A percentile compares a stretch with the other conserved stretches of the same genome.
phyloP scores from a whole-genome alignment of 92 coral and sea anemone species.

The Siderastrea radians region DNA sequence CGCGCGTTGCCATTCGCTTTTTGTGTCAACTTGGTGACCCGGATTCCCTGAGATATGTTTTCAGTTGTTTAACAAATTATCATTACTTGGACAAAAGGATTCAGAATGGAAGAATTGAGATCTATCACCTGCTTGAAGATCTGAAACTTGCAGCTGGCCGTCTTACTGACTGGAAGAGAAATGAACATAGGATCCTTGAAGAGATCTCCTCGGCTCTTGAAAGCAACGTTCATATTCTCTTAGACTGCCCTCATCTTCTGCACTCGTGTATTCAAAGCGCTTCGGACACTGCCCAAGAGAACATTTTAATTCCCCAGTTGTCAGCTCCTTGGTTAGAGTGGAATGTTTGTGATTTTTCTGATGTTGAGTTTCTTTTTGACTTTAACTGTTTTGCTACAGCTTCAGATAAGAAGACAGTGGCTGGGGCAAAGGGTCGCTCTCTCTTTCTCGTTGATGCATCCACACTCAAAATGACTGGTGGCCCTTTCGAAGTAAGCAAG shows the following conservation, averaged over 20 bases:
- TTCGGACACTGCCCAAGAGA: not conserved
- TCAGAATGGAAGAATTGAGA: not conserved
- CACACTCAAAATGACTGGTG: not conserved
- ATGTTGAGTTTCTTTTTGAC: not conserved
- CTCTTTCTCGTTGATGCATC: not conserved
- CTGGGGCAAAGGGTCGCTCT: conserved; percentile 1
- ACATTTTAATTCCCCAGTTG: not conserved
- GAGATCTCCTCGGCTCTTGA: conserved; percentile 3
- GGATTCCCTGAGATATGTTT: conserved; percentile 10
- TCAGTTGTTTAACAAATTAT: conserved; percentile 29
- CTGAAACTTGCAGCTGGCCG: not conserved
- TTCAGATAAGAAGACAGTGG: not conserved
- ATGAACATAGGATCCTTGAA: not conserved
- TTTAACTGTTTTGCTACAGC: not conserved
- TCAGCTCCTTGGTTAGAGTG: not conserved
- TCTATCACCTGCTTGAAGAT: conserved; percentile 11
- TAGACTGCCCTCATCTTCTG: conserved; percentile 26
- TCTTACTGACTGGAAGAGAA: not conserved
- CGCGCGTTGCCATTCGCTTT: conserved; percentile 7
- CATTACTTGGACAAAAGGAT: conserved; percentile 10
- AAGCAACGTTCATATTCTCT: conserved; percentile 5
- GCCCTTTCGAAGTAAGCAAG: not conserved
- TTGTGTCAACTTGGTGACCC: conserved; percentile 1
- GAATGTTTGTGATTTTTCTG: not conserved
- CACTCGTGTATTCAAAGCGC: not conserved